Base-by-base conservation (phyloP, 1,140 invertebrate species). In the Procambarus clarkii region DNA sequence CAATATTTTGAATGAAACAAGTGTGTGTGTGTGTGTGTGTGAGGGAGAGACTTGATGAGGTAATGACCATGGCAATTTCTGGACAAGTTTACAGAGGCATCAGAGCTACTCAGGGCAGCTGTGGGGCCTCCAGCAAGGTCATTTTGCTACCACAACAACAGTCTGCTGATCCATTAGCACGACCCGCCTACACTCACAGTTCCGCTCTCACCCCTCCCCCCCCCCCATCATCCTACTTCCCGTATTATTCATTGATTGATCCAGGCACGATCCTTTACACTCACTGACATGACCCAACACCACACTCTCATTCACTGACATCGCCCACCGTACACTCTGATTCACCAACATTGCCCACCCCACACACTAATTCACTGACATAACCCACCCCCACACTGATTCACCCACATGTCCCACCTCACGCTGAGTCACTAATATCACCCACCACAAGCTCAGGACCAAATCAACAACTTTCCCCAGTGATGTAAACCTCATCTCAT, bases 1-100 rank as follows among this genome's bases (percentile, higher is more conserved):
- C 18, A 48, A 45, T 7, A 79, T 50, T 79, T 18, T 79, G 77
- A 79, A 79, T 79, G 77, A 50, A 79, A 50, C 45, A 79, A 79
- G 45, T 46, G 48, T 79, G 34, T 34, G 34, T 34, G 34, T 34
- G 34, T 34, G 34, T 34, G 34, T 34, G 34, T 34, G 11, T 79
- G 77, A 50, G 77, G 45, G 77, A 79, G 45, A 50, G 13, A 3
- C 77, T 79, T n/a, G 48, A 79, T 79, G 45, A n/a, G 21, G 24
- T 79, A 79, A 79, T 79, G 77, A 79, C 45, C 3, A 24, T 8
- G 69, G 5, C 69, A 74, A 74, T 74, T 74, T 74, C 3, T 34
- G n/a, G 5, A 34, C n/a, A 34, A 74, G 69, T 74, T 74, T 24
- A 74, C 69, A 74, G 69, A 69, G 21, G 34, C 34, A 34, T 34